Evolutionary conservation across 92 coral and sea anemone genomes (phyloP).

Genomic region (Diadumene lineata): DNA sequence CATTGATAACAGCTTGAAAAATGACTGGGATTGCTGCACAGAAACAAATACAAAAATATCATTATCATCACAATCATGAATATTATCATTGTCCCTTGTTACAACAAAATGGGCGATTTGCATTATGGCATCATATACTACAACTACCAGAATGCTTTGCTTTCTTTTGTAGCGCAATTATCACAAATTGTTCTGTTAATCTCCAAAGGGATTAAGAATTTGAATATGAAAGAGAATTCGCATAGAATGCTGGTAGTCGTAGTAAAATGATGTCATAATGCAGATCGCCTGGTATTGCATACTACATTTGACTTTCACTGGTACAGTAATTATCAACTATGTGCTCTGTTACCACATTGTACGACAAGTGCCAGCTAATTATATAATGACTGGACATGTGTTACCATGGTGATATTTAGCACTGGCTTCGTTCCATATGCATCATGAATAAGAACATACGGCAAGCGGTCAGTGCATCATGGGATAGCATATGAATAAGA

Average conservation of each 20-base stretch:
- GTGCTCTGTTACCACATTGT: background rate
- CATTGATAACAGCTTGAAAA: conserved; percentile 89
- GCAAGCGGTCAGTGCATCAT: conserved; percentile 15
- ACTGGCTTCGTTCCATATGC: conserved; percentile 21
- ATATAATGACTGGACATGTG: background rate
- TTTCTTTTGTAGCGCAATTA: no score
- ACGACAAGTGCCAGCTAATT: background rate
- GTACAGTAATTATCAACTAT: background rate
- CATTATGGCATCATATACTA: no score
- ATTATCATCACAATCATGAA: background rate
- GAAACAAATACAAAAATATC: background rate
- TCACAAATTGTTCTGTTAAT: no score
- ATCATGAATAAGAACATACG: conserved; percentile 15
- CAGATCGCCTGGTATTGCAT: no score
- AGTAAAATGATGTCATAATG: no score
- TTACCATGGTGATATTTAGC: conserved; percentile 10
- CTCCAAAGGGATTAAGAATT: no score
- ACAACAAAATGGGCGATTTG: no score
- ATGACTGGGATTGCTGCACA: conserved; percentile 94
- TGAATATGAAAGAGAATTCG: no score
- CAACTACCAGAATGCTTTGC: no score
- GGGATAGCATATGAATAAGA: background rate
- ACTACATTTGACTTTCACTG: no score
- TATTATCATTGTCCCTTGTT: no score
- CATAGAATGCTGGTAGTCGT: no score